Evolutionary conservation across 1,140 invertebrate species (phyloP).

Genomic region (Pantala flavescens): DNA sequence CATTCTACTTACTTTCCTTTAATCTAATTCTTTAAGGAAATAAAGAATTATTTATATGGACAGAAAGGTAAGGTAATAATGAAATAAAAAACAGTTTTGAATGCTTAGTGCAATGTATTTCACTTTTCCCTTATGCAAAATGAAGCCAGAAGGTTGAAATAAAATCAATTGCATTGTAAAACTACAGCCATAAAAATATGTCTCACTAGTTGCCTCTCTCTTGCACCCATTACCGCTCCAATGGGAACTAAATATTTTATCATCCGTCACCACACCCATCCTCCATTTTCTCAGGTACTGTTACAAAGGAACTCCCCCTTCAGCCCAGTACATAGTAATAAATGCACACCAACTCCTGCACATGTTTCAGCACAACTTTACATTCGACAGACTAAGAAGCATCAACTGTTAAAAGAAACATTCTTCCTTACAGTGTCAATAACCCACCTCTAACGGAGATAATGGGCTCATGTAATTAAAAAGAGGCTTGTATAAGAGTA

Average conservation of each 20-base stretch:
- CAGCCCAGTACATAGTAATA: neutral
- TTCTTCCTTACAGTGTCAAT: too few species aligned
- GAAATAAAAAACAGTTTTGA: slow-evolving; percentile 7
- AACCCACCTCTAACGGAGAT: neutral
- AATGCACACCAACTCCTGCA: neutral
- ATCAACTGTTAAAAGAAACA: neutral
- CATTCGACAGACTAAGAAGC: slow-evolving; percentile 7
- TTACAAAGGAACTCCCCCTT: slow-evolving; percentile 4
- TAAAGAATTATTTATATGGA: too few species aligned
- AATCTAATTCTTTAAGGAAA: too few species aligned
- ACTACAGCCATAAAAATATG: slow-evolving; percentile 7
- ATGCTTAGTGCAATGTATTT: slow-evolving; percentile 10
- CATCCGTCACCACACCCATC: neutral
- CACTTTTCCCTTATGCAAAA: slow-evolving; percentile 2
- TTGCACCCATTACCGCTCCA: neutral
- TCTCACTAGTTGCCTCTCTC: slow-evolving; percentile 7
- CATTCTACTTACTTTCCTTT: too few species aligned
- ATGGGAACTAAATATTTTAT: slow-evolving; percentile 6
- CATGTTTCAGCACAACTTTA: neutral
- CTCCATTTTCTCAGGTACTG: neutral
- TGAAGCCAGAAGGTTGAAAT: slow-evolving; percentile 9
- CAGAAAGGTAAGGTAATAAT: too few species aligned
- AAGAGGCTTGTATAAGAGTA: neutral
- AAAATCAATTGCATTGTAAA: neutral
- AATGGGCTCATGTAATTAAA: neutral